These are phyloP conservation scores for Apogon talboti DNA, from an alignment of 2,797 vertebrate genomes.

Conservation along the genomic window DNA sequence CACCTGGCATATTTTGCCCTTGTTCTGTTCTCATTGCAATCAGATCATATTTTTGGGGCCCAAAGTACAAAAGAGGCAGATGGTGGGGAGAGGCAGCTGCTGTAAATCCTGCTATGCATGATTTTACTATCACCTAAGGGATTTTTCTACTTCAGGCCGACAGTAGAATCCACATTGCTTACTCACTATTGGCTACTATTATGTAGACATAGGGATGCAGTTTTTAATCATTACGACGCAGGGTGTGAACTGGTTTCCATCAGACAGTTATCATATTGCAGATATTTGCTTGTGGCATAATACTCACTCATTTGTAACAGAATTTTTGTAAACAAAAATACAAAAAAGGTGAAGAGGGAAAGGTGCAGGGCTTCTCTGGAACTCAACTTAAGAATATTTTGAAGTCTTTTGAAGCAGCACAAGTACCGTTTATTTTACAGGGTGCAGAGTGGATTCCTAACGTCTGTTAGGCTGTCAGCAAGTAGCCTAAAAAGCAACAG, in stretches of 20 bases:
- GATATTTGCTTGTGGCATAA: no score
- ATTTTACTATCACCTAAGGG: constrained; percentile 1
- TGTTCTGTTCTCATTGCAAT: neutral
- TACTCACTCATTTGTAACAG: constrained; percentile 19
- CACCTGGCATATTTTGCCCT: neutral
- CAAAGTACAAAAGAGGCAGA: neutral
- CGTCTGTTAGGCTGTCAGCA: constrained; percentile 14
- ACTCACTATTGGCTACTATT: neutral
- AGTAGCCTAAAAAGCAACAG: constrained; percentile 6
- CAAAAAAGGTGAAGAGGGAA: constrained; percentile 14
- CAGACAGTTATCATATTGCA: constrained; percentile 16
- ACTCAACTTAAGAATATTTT: constrained; percentile 13
- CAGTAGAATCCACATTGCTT: neutral
- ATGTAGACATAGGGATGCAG: neutral
- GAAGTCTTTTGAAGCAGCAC: neutral
- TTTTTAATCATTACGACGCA: constrained; percentile 10
- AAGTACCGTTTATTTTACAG: constrained; percentile 7
- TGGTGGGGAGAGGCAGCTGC: neutral
- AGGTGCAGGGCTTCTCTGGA: constrained; percentile 15
- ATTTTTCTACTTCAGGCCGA: neutral
- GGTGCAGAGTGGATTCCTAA: constrained; percentile 7
- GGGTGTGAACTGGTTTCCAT: constrained; percentile 6
- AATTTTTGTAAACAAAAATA: constrained; percentile 30
- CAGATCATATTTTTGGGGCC: constrained; percentile 1
- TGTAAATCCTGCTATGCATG: neutral